A percentile compares a stretch with the other conserved stretches of the same genome.
phyloP scores from a whole-genome alignment of 2,113 vertebrate species.

The Oophaga pumilio region DNA sequence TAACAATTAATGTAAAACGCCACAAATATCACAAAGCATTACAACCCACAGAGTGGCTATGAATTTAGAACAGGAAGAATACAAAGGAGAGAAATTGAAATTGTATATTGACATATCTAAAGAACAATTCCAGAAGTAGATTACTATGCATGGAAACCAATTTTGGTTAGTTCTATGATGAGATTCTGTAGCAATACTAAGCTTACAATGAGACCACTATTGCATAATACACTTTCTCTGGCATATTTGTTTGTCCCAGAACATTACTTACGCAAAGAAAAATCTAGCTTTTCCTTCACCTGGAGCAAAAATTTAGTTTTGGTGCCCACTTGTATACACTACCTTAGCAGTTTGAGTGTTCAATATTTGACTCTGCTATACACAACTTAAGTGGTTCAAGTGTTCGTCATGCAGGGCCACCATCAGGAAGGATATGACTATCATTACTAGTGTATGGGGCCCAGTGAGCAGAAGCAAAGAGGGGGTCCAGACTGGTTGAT shows the following conservation, averaged over 20 bases:
- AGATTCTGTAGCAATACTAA: background rate
- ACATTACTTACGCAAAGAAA: background rate
- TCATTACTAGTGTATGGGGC: too few species aligned
- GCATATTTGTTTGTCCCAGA: background rate
- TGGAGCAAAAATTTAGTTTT: too few species aligned
- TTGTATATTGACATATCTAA: conserved; percentile 5
- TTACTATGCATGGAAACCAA: conserved; percentile 3
- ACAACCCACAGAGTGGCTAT: conserved; percentile 22
- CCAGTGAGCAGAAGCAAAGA: too few species aligned
- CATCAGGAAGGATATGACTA: too few species aligned
- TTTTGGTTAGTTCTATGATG: background rate
- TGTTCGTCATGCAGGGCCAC: too few species aligned
- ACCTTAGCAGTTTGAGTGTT: too few species aligned
- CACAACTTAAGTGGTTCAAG: too few species aligned
- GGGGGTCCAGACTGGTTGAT: too few species aligned
- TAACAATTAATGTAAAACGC: conserved; percentile 36
- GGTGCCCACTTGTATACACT: too few species aligned
- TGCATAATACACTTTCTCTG: background rate
- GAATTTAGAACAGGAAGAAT: conserved; percentile 15
- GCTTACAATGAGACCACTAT: background rate
- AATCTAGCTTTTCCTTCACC: too few species aligned
- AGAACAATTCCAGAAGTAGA: conserved; percentile 3
- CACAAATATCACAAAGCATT: conserved; percentile 41
- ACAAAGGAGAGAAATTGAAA: conserved; percentile 13
- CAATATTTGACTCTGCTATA: too few species aligned